Percentiles rank a stretch among this genome's conserved stretches.
Conservation (phyloP, 2,888 invertebrate genomes). For the Escarpia spicata region DNA sequence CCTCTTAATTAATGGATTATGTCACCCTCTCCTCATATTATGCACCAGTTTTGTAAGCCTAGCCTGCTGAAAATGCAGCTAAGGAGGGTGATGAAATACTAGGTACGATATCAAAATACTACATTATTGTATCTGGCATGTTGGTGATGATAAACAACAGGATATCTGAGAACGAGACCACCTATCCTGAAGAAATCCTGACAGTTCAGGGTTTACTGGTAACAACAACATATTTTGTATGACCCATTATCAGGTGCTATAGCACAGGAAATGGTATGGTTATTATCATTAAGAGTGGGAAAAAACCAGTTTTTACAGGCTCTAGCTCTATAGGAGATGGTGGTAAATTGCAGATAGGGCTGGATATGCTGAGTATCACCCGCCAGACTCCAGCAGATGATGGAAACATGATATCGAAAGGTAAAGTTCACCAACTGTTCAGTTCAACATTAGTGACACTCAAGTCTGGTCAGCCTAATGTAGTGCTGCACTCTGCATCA, state of each 20-base stretch:
- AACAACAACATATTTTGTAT: neutral
- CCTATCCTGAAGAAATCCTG: too few relatives aligned
- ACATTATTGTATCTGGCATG: too few relatives aligned
- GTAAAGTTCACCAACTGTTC: neutral
- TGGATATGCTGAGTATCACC: neutral
- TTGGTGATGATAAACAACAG: too few relatives aligned
- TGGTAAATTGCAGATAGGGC: neutral
- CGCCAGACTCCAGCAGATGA: neutral
- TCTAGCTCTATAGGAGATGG: neutral
- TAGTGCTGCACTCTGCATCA: neutral
- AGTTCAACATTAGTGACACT: neutral
- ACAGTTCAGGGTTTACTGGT: too few relatives aligned
- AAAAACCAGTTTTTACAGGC: neutral
- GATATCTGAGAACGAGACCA: too few relatives aligned
- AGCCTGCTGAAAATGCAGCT: neutral
- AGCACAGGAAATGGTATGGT: neutral
- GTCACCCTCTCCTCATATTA: neutral
- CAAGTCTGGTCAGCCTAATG: conserved; percentile 10
- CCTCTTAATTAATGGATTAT: neutral
- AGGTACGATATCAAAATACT: too few relatives aligned
- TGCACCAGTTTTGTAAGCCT: neutral
- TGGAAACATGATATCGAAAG: neutral
- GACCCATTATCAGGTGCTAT: neutral
- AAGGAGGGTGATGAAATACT: neutral
- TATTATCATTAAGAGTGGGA: neutral